phyloP scores from a whole-genome alignment of 2,113 vertebrate genomes.

The Progne subis region DNA sequence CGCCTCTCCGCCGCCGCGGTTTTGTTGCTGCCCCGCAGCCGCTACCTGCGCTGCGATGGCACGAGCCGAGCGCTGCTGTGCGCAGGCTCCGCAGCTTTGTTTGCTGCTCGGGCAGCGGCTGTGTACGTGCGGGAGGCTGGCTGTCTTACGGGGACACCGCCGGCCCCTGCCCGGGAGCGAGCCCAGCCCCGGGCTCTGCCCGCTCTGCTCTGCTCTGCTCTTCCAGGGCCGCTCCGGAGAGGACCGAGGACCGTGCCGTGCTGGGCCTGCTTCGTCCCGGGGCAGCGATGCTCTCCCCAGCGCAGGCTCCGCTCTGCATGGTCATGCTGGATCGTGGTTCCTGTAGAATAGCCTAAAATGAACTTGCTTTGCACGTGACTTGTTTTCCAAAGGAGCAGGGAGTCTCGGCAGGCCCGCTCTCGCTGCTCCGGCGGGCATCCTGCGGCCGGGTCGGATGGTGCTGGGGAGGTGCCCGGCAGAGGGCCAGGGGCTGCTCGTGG shows the following conservation, averaged over 20 bases:
- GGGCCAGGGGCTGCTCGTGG: background rate
- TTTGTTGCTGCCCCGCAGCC: background rate
- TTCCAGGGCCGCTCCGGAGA: background rate
- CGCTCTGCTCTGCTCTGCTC: background rate
- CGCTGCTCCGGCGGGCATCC: background rate
- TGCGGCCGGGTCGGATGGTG: background rate
- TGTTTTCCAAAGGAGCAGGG: slow-evolving; percentile 26
- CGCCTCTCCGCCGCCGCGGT: background rate
- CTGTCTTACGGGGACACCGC: slow-evolving; percentile 38
- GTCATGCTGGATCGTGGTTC: background rate
- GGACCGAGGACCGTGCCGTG: background rate
- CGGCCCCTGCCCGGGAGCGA: slow-evolving; percentile 14
- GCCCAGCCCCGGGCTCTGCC: background rate
- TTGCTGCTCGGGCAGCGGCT: slow-evolving; percentile 47
- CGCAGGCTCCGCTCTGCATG: background rate
- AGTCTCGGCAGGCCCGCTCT: background rate
- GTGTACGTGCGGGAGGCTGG: slow-evolving; percentile 61
- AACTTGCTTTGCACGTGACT: slow-evolving; percentile 48
- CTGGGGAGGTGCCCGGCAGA: background rate
- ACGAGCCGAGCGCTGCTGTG: slow-evolving; percentile 12
- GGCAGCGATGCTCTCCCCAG: background rate
- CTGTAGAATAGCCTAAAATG: slow-evolving; percentile 58
- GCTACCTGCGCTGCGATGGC: slow-evolving; percentile 54
- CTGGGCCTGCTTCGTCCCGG: background rate
- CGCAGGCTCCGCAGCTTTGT: slow-evolving; percentile 68